Conservation (phyloP, 2,888 invertebrate species). For the Alsophila aescularia region DNA sequence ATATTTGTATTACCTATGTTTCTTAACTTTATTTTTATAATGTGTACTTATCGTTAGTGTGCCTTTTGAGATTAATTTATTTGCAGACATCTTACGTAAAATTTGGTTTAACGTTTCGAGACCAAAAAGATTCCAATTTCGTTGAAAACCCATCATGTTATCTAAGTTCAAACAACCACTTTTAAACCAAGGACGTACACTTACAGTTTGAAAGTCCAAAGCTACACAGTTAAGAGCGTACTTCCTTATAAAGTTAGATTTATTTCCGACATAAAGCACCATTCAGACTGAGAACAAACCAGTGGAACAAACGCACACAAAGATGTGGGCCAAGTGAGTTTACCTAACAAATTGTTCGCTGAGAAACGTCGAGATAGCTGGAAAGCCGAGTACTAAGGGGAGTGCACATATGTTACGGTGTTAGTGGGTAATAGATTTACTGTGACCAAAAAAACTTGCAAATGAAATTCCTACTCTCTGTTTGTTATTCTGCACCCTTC, state of each 20-base stretch:
- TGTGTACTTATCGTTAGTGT: too few relatives aligned
- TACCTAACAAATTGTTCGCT: conserved; percentile 25
- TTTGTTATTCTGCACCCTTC: too few relatives aligned
- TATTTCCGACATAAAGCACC: conserved; percentile 27
- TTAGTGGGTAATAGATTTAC: neutral
- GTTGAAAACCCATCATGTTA: neutral
- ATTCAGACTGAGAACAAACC: too few relatives aligned
- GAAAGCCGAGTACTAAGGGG: neutral
- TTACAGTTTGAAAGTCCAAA: conserved; percentile 2
- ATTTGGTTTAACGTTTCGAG: too few relatives aligned
- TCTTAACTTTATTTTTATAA: too few relatives aligned
- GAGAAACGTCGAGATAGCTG: conserved; percentile 5
- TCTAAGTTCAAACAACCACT: neutral
- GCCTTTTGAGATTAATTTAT: too few relatives aligned
- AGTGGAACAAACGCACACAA: conserved; percentile 25
- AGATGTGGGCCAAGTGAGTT: conserved; percentile 26
- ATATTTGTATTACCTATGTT: too few relatives aligned
- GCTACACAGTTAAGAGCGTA: conserved; percentile 12
- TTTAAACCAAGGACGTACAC: neutral
- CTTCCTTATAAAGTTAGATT: conserved; percentile 25
- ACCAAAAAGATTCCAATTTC: too few relatives aligned
- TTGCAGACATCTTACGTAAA: too few relatives aligned
- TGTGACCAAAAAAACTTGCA: too few relatives aligned
- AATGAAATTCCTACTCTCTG: too few relatives aligned
- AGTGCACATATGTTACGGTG: neutral